phyloP scores from a whole-genome alignment of 92 coral and sea anemone genomes.

The Scolanthus callimorphus region DNA sequence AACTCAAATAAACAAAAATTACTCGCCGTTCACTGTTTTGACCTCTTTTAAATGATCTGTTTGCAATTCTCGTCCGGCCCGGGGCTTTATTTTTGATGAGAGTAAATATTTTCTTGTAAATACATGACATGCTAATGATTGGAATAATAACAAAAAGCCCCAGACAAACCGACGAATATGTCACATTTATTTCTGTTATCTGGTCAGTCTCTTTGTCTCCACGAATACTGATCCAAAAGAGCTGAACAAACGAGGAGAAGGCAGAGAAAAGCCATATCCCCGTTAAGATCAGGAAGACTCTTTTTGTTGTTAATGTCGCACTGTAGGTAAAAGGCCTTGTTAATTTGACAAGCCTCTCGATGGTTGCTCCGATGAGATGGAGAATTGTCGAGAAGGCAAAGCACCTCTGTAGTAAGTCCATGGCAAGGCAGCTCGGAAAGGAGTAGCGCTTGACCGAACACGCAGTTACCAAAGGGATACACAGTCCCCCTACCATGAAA shows the following conservation, averaged over 20 bases:
- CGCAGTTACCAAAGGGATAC: neutral
- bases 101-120: neutral
- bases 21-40: neutral
- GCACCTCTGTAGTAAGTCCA: neutral
- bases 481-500: neutral
- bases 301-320: neutral
- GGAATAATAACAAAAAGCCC: neutral
- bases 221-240: neutral
- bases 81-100: neutral
- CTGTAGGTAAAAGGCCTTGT: neutral
- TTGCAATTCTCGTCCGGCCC: no score
- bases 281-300: neutral
- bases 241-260: neutral
- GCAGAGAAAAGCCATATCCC: neutral
- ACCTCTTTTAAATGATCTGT: neutral
- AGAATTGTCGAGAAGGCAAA: neutral
- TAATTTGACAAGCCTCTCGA: neutral
- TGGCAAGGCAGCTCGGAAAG: neutral
- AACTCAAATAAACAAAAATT: neutral
- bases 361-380: neutral
- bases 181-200: neutral
- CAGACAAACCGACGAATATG: neutral
- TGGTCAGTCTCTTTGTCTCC: neutral
- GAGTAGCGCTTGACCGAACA: neutral
- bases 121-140: neutral